Evolutionary conservation across 1,140 invertebrate genomes (phyloP).

Genomic region (Heliconius himera): DNA sequence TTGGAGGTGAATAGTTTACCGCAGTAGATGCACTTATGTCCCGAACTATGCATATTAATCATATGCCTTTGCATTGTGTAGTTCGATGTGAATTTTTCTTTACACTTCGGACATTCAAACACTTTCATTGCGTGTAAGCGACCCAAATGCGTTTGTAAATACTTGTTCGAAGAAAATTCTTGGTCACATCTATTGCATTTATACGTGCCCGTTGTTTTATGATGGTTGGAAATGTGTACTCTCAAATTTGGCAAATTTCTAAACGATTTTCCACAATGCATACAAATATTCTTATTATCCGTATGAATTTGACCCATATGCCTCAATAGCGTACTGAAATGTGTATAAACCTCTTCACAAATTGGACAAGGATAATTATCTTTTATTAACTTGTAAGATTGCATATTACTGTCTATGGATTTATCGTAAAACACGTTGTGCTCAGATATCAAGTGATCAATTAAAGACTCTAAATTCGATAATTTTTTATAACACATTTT

Average conservation of each 20-base stretch:
- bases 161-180: slow-evolving; percentile 64
- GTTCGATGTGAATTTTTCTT: slow-evolving; percentile 60
- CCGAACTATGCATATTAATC: slow-evolving; percentile 63
- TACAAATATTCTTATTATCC: slow-evolving; percentile 67
- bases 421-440: slow-evolving; percentile 69
- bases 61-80: slow-evolving; percentile 71
- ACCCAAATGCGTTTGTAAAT: slow-evolving; percentile 59
- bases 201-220: slow-evolving; percentile 50
- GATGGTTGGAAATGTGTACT: slow-evolving; percentile 61
- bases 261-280: slow-evolving; percentile 67
- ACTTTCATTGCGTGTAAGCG: slow-evolving; percentile 62
- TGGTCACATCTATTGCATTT: slow-evolving; percentile 60
- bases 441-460: slow-evolving; percentile 62
- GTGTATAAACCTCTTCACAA: slow-evolving; percentile 55
- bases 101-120: slow-evolving; percentile 65
- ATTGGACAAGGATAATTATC: slow-evolving; percentile 67
- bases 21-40: slow-evolving; percentile 66
- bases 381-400: slow-evolving; percentile 62
- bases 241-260: slow-evolving; percentile 60
- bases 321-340: slow-evolving; percentile 61
- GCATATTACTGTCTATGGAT: slow-evolving; percentile 54
- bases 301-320: slow-evolving; percentile 66
- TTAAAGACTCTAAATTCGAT: slow-evolving; percentile 52
- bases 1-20: slow-evolving; percentile 70
- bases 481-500: slow-evolving; percentile 59